phyloP scores from a whole-genome alignment of 2,113 vertebrate species.

The Lanius ludovicianus region DNA sequence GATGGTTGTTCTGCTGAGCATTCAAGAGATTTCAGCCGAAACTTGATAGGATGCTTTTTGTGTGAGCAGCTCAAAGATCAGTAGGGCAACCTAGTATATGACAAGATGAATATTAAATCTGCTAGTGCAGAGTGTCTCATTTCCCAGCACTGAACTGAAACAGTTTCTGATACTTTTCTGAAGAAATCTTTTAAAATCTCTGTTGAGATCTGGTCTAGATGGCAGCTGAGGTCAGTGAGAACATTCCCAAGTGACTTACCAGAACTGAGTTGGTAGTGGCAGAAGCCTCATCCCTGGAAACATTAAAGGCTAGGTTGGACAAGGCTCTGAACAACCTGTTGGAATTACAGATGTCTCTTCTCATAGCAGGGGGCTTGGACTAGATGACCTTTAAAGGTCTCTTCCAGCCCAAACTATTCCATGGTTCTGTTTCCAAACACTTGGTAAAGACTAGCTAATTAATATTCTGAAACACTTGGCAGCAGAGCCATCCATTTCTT shows the following conservation, averaged over 20 bases:
- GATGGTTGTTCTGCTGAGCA: neutral
- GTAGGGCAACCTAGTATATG: neutral
- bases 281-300: neutral
- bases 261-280: neutral
- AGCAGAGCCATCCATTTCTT: neutral
- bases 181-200: neutral
- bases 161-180: neutral
- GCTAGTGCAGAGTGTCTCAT: slow-evolving; percentile 27
- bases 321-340: neutral
- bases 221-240: neutral
- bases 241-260: neutral
- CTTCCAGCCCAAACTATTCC: neutral
- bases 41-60: slow-evolving; percentile 36
- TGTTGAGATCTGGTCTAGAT: neutral
- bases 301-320: accelerated
- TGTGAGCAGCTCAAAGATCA: neutral
- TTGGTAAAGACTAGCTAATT: neutral
- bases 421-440: neutral
- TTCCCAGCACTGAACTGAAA: slow-evolving; percentile 15
- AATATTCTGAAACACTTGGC: neutral
- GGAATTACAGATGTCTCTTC: neutral
- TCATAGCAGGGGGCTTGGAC: neutral
- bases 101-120: slow-evolving; percentile 42
- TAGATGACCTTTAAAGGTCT: neutral
- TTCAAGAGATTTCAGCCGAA: slow-evolving; percentile 57